Conservation (phyloP, 64 coral and sea anemone genomes). For the Exaiptasia diaphana region DNA sequence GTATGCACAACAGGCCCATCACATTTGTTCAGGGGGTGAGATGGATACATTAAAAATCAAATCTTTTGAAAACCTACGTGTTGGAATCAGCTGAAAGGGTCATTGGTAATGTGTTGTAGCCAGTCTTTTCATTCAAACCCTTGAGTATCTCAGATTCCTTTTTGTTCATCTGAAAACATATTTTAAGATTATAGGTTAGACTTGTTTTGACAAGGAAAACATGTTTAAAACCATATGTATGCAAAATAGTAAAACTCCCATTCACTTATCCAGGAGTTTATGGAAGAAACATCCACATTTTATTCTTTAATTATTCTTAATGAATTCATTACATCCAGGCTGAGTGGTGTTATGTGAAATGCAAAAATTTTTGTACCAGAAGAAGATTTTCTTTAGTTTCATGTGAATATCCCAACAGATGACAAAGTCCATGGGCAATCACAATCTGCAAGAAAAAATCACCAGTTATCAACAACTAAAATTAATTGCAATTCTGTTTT, state of each 20-base stretch:
- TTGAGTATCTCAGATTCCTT: slow-evolving; percentile 47
- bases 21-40: too few relatives aligned
- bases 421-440: slow-evolving; percentile 66
- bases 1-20: too few relatives aligned
- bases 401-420: slow-evolving; percentile 66
- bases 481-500: background rate
- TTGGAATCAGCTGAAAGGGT: background rate
- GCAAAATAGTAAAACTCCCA: too few relatives aligned
- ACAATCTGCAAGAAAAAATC: slow-evolving; percentile 24
- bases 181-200: too few relatives aligned
- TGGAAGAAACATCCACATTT: background rate
- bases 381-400: slow-evolving; percentile 39
- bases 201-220: too few relatives aligned
- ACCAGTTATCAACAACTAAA: background rate
- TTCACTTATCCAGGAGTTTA: background rate
- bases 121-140: slow-evolving; percentile 36
- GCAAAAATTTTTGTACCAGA: too few relatives aligned
- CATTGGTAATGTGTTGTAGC: slow-evolving; percentile 37
- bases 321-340: too few relatives aligned
- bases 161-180: slow-evolving; percentile 40
- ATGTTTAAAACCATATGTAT: too few relatives aligned
- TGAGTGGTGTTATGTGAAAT: too few relatives aligned
- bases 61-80: too few relatives aligned
- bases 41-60: too few relatives aligned
- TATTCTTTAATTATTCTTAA: too few relatives aligned